Conservation (phyloP, 2,888 invertebrate species). For the Myopa tessellatipennis region DNA sequence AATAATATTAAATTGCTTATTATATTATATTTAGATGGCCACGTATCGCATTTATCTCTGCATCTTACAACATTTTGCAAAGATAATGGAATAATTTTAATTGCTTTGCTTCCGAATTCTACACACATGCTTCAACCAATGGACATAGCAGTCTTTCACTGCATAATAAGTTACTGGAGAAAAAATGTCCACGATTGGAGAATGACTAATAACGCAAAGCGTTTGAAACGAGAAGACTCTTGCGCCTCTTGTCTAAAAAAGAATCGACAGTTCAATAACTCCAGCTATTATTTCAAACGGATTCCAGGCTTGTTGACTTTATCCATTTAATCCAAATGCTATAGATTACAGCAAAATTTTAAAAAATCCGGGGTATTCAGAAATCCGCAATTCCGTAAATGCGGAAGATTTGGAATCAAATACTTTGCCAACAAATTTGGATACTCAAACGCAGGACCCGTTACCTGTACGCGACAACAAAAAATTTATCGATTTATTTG, state of each 20-base stretch:
- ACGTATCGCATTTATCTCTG: slow-evolving; percentile 58
- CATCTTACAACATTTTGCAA: slow-evolving; percentile 57
- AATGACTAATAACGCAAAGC: neutral
- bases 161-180: neutral
- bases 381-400: too few relatives aligned
- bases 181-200: neutral
- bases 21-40: slow-evolving; percentile 63
- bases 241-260: neutral
- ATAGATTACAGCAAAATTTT: slow-evolving; percentile 15
- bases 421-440: neutral
- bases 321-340: slow-evolving; percentile 11
- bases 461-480: neutral
- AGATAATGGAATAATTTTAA: slow-evolving; percentile 25
- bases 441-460: neutral
- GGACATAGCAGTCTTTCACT: slow-evolving; percentile 1
- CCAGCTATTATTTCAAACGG: slow-evolving; percentile 6
- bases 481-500: neutral
- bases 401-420: too few relatives aligned
- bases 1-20: slow-evolving; percentile 58
- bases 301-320: slow-evolving; percentile 5
- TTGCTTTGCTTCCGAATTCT: slow-evolving; percentile 2
- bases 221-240: neutral
- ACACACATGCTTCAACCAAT: slow-evolving; percentile 8
- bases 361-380: neutral
- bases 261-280: neutral